Evolutionary conservation across 2,797 vertebrate species (phyloP).

Genomic region (Coregonus suidteri): DNA sequence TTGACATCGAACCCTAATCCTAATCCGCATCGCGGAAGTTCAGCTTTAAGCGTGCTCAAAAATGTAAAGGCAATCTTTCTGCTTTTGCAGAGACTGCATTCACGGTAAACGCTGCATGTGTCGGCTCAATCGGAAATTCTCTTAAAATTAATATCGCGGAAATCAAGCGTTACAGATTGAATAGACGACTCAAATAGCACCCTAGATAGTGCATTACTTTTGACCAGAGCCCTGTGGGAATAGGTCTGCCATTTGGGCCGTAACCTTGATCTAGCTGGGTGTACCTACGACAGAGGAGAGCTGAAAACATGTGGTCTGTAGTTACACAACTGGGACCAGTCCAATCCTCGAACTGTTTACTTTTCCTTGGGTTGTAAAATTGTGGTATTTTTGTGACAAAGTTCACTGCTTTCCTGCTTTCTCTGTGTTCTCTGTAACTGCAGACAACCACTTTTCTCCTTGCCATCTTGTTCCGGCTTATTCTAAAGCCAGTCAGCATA

Average conservation of each 20-base stretch:
- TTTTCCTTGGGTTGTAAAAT: conserved; percentile 39
- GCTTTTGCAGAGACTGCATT: too few species aligned
- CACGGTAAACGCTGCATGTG: too few species aligned
- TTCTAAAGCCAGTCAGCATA: background rate
- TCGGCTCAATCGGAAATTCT: too few species aligned
- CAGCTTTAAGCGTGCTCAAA: too few species aligned
- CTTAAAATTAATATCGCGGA: too few species aligned
- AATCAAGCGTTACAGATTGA: background rate
- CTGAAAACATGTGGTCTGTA: conserved; percentile 28
- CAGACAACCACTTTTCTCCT: background rate
- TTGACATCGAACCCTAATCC: background rate
- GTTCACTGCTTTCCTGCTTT: background rate
- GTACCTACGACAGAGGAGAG: background rate
- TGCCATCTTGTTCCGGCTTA: too few species aligned
- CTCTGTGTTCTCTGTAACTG: background rate
- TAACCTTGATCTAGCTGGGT: background rate
- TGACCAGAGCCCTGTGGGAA: background rate
- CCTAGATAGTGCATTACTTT: too few species aligned
- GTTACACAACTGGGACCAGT: conserved; percentile 24
- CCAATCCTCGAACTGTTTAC: conserved; percentile 27
- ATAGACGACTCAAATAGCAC: too few species aligned
- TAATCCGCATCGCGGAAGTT: too few species aligned
- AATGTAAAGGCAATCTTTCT: too few species aligned
- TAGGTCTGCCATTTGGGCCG: background rate
- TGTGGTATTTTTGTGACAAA: conserved; percentile 21